Conservation (phyloP, 2,113 vertebrate genomes). For the Buteo buteo region DNA sequence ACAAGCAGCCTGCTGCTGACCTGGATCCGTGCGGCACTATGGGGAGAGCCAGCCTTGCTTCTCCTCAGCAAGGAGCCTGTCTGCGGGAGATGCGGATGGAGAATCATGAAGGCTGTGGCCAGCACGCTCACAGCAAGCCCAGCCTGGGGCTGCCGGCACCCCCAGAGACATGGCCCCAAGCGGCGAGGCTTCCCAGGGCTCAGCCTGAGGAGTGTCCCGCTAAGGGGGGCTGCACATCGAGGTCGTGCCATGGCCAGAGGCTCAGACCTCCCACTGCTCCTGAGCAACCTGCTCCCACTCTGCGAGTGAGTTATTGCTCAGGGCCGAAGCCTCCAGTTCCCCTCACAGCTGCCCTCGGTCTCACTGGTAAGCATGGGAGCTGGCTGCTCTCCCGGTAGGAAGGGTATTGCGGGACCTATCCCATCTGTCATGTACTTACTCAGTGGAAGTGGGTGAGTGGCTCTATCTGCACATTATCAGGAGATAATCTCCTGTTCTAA, state of each 20-base stretch:
- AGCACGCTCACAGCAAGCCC: neutral
- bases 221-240: accelerated
- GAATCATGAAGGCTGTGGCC: neutral
- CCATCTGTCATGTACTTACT: neutral
- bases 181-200: accelerated
- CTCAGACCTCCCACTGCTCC: neutral
- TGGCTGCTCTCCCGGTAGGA: neutral
- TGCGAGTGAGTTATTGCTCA: neutral
- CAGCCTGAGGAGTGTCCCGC: accelerated
- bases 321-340: neutral
- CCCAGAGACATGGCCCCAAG: neutral
- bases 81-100: neutral
- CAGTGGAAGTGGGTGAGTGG: neutral
- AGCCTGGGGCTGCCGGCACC: neutral
- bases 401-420: neutral
- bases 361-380: accelerated
- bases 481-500: neutral
- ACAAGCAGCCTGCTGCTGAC: neutral
- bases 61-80: neutral
- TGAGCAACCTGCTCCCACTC: neutral
- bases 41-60: neutral
- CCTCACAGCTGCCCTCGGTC: accelerated
- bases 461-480: neutral
- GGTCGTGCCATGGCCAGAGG: neutral
- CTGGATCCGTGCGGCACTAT: accelerated